Percentiles rank a stretch among this genome's conserved stretches.
Conservation (phyloP, 37 sponge, comb jelly and placozoan genomes). For the Theonella swinhoei region DNA sequence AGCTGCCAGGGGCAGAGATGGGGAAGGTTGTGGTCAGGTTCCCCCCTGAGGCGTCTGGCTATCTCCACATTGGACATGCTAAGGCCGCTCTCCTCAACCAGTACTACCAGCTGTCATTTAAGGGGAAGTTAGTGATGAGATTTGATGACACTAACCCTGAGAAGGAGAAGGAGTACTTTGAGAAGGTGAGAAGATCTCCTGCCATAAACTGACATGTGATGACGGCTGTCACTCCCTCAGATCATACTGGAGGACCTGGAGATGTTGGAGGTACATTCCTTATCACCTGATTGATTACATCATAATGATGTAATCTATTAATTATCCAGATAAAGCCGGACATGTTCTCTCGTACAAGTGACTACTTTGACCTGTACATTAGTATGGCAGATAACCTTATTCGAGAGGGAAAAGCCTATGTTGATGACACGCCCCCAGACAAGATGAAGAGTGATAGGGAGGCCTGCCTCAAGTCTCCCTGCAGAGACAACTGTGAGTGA, state of each 20-base stretch:
- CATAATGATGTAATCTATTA: not conserved
- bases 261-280: conserved; percentile 59
- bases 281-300: too few relatives aligned
- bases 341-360: conserved; percentile 89
- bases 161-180: conserved; percentile 95
- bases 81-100: conserved; percentile 98
- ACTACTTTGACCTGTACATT: conserved; percentile 83
- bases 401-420: conserved; percentile 76
- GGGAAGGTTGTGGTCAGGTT: conserved; percentile 97
- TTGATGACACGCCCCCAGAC: conserved; percentile 89
- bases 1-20: conserved; percentile 92
- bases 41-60: conserved; percentile 97
- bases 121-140: conserved; percentile 91
- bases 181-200: conserved; percentile 62
- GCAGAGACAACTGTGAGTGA: conserved; percentile 40
- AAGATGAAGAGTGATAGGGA: conserved; percentile 90
- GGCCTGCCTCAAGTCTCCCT: conserved; percentile 65
- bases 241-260: conserved; percentile 94
- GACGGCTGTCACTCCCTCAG: conserved; percentile 30
- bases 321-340: conserved; percentile 80
- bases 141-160: conserved; percentile 99
- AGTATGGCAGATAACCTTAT: conserved; percentile 72
- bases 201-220: not conserved
- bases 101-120: conserved; percentile 86
- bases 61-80: conserved; percentile 98